These are phyloP conservation scores for Loxodonta africana DNA, from an alignment of 2,113 vertebrate genomes.

Conservation along the genomic window DNA sequence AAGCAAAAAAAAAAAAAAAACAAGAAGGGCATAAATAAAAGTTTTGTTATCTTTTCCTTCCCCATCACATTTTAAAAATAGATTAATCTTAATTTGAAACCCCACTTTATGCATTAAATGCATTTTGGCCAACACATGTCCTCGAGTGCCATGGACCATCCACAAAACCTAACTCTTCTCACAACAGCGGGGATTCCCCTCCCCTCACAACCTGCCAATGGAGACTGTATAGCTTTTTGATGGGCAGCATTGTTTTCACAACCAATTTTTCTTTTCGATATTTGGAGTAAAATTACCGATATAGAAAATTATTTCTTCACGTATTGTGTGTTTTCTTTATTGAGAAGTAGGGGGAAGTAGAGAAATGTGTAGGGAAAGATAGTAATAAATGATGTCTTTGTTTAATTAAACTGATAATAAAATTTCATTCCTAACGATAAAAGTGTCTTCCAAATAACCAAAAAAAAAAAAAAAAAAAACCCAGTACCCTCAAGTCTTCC, in stretches of 20 bases:
- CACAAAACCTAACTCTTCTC: too few species aligned
- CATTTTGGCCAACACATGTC: too few species aligned
- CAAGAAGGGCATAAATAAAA: neutral
- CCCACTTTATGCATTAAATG: neutral
- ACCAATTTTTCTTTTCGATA: neutral
- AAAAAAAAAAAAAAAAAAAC: neutral
- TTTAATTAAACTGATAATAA: constrained; percentile 44
- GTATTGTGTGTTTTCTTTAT: neutral
- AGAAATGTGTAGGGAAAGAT: neutral
- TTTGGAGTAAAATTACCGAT: neutral
- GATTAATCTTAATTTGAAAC: neutral
- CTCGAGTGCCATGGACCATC: too few species aligned
- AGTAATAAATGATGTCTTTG: neutral
- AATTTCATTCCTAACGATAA: constrained; percentile 10
- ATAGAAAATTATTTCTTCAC: neutral
- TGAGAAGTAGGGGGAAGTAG: neutral
- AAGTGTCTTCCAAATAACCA: neutral
- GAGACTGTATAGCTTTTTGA: neutral
- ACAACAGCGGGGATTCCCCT: too few species aligned
- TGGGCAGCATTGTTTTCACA: neutral
- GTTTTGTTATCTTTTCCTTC: neutral
- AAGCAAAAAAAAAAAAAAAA: neutral
- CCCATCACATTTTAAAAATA: neutral
- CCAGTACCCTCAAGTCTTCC: neutral
- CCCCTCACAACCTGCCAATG: neutral